Base-by-base conservation (phyloP, 2,888 invertebrate species). In the Cryptocephalus moraei region DNA sequence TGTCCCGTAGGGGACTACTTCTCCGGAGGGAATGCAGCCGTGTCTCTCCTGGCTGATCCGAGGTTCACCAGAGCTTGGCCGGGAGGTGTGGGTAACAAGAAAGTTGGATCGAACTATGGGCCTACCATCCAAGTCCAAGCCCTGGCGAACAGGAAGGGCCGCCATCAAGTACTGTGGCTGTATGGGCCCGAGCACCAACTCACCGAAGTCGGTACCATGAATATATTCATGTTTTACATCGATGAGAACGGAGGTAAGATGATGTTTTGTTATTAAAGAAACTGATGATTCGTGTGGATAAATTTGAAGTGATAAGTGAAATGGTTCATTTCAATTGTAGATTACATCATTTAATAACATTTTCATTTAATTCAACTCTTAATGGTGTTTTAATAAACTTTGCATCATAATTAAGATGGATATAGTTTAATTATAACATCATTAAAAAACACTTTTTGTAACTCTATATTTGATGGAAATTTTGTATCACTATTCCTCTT, bases 141-240 rank as follows among this genome's bases (percentile, higher is more conserved):
- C 43, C 80, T 86, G 62, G 87, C 90, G 1, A 71, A 73, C 1
- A 75, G 78, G 48, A 75, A 80, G 61, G 92, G 91, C 1, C 81
- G 92, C 56, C 92, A 96, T 59, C 97, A 97, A 74, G 93, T 94
- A 8, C 70, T 99, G 46, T 99, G 99, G 99, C 74, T 99, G 38
- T 95, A 87, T 65, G 97, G 96, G 2, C 84, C 90, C 1, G 85
- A 97, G 62, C 85, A 94, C 65, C 82, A 92, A 67, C 67, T 99
- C 31, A 97, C 99, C 0, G 99, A 99, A 78, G 95, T 91, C 41
- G 99, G 99, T 45, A 91, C 96, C 10, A 99, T 99, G 99, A 99
- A 99, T 68, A 82, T 99, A 46, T 96, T 97, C 68, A 78, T 93
- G 67, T 82, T 88, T 62, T 85, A 83, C 72, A 77, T 86, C 54